These are phyloP conservation scores for Falcaria lacertinaria DNA, from an alignment of 2,888 invertebrate species.

Conservation along the genomic window DNA sequence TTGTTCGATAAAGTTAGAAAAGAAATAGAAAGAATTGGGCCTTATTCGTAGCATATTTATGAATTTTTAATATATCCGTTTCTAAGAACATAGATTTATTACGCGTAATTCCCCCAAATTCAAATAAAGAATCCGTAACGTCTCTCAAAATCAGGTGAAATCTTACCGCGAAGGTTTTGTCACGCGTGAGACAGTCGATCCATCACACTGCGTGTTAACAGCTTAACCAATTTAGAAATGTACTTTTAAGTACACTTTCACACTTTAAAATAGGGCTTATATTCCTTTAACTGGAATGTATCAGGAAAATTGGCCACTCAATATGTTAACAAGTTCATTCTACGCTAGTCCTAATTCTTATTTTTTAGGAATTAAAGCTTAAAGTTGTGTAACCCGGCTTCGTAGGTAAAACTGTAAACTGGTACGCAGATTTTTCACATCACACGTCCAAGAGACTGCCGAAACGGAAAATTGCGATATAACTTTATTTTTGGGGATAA, in stretches of 20 bases:
- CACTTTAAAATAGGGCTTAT: slow-evolving; percentile 4
- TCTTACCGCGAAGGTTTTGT: slow-evolving; percentile 61
- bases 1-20: too few species aligned
- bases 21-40: too few species aligned
- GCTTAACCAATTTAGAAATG: slow-evolving; percentile 22
- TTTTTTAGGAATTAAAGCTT: slow-evolving; percentile 6
- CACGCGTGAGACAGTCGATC: slow-evolving; percentile 66
- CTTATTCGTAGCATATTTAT: not conserved
- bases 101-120: slow-evolving; percentile 14
- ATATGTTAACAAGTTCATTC: slow-evolving; percentile 35
- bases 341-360: slow-evolving; percentile 14
- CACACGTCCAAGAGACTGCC: slow-evolving; percentile 59
- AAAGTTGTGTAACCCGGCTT: slow-evolving; percentile 14
- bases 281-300: slow-evolving; percentile 10
- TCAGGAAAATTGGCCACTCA: slow-evolving; percentile 16
- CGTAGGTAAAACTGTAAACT: slow-evolving; percentile 7
- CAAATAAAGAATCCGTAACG: slow-evolving; percentile 52
- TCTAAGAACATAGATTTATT: slow-evolving; percentile 17
- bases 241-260: slow-evolving; percentile 14
- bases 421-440: slow-evolving; percentile 46
- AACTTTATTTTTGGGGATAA: slow-evolving; percentile 72
- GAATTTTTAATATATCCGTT: not conserved
- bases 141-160: slow-evolving; percentile 55
- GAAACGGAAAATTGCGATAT: slow-evolving; percentile 73
- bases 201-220: slow-evolving; percentile 65